phyloP scores from a whole-genome alignment of 2,797 vertebrate species.

The Oreonectes daqikongensis region DNA sequence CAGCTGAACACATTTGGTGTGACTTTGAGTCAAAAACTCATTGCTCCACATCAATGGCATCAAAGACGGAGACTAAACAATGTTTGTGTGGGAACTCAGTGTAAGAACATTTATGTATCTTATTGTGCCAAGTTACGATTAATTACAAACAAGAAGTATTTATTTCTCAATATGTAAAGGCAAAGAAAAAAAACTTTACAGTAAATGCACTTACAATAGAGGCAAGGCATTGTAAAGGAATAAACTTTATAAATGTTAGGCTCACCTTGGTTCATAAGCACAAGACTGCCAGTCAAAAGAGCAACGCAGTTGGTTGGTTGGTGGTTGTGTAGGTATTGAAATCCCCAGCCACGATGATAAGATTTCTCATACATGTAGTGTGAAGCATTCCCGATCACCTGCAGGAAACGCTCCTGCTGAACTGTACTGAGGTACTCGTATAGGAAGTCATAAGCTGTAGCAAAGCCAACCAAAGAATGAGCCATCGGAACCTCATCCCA shows the following conservation, averaged over 20 bases:
- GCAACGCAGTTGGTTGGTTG: conserved; percentile 99
- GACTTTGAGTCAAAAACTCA: too few relatives aligned
- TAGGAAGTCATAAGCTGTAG: conserved; percentile 96
- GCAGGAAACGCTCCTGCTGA: conserved; percentile 92
- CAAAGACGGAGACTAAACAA: too few relatives aligned
- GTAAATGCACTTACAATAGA: too few relatives aligned
- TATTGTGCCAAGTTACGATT: too few relatives aligned
- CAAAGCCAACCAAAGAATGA: conserved; percentile 94
- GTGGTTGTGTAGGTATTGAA: conserved; percentile 98
- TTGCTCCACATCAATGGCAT: too few relatives aligned
- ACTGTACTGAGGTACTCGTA: conserved; percentile 88
- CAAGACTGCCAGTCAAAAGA: conserved; percentile 90
- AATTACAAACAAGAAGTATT: too few relatives aligned
- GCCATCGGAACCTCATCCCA: conserved; percentile 98
- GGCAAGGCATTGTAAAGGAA: too few relatives aligned
- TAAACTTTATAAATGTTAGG: conserved; percentile 29
- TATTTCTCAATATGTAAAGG: too few relatives aligned
- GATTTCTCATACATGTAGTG: conserved; percentile 96
- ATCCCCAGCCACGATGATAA: conserved; percentile 93
- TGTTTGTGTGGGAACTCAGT: too few relatives aligned
- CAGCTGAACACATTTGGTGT: too few relatives aligned
- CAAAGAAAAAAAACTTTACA: too few relatives aligned
- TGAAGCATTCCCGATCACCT: conserved; percentile 92
- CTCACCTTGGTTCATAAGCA: conserved; percentile 96
- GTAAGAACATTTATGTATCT: too few relatives aligned